Evolutionary conservation across 2,797 vertebrate genomes (phyloP).

Genomic region (Cossypha polioptera): DNA sequence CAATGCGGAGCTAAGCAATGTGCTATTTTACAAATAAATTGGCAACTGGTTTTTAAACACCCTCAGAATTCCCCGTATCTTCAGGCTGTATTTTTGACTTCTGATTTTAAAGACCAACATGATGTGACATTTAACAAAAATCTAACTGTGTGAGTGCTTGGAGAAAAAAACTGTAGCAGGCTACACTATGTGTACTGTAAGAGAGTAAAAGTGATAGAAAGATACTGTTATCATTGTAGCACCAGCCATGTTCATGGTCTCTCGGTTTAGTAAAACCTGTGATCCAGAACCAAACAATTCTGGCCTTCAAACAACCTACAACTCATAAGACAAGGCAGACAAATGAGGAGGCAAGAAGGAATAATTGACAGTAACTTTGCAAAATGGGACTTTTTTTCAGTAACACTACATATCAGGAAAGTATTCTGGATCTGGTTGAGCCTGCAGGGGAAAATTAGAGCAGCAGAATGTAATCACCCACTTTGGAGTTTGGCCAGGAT

Average conservation of each 20-base stretch:
- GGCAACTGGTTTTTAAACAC: not conserved
- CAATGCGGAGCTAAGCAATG: not conserved
- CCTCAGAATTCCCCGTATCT: not conserved
- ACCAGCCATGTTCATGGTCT: not conserved
- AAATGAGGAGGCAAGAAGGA: not conserved
- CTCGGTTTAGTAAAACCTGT: not conserved
- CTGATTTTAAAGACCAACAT: not conserved
- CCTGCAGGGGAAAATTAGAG: not conserved
- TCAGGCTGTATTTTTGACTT: not conserved
- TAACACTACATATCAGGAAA: not conserved
- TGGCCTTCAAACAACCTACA: not conserved
- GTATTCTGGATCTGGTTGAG: not conserved
- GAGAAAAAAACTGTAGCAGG: not conserved
- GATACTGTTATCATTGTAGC: not conserved
- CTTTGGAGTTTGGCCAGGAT: not conserved
- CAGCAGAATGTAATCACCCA: not conserved
- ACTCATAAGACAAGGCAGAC: not conserved
- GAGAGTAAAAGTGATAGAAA: not conserved
- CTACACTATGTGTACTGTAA: fast-evolving
- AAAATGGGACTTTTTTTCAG: not conserved
- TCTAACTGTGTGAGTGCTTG: not conserved
- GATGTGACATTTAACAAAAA: not conserved
- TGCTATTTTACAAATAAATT: not conserved
- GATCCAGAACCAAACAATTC: not conserved
- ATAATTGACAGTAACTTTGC: not conserved